These are phyloP conservation scores for Pungitius pungitius DNA, from an alignment of 2,113 vertebrate species.

Conservation along the genomic window DNA sequence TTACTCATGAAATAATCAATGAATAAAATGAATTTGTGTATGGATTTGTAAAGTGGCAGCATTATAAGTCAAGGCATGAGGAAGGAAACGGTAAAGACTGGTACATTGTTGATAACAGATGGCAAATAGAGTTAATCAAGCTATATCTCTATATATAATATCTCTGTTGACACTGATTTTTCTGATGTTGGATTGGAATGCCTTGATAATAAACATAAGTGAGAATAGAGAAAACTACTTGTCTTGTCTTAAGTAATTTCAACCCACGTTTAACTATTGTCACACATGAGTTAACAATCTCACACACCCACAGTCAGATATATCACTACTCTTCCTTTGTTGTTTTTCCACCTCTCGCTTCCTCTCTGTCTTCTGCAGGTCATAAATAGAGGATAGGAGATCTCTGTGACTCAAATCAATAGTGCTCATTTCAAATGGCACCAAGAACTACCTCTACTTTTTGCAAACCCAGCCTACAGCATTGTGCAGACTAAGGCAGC, in stretches of 20 bases:
- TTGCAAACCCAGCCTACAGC: not conserved
- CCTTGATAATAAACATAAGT: not conserved
- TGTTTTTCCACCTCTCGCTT: not conserved
- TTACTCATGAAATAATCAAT: slow-evolving; percentile 9
- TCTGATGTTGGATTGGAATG: not conserved
- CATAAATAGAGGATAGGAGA: not conserved
- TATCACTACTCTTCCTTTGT: not conserved
- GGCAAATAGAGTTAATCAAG: not conserved
- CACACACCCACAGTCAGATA: not conserved
- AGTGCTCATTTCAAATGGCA: not conserved
- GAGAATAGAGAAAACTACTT: not conserved
- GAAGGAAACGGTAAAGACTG: not conserved
- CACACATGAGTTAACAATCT: not conserved
- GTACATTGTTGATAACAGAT: slow-evolving; percentile 12
- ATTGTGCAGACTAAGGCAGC: not conserved
- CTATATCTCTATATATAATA: no score
- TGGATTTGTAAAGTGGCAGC: not conserved
- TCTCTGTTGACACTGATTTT: slow-evolving; percentile 22
- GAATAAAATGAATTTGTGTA: not conserved
- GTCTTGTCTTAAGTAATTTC: not conserved
- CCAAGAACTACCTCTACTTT: not conserved
- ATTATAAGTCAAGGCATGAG: slow-evolving; percentile 1
- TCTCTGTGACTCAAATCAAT: not conserved
- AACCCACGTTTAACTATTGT: not conserved
- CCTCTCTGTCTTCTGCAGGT: not conserved